Percentiles rank a stretch among this genome's conserved stretches.
These are phyloP conservation scores for Actinostola sp. DNA, from an alignment of 92 coral and sea anemone genomes.

Conservation along the genomic window DNA sequence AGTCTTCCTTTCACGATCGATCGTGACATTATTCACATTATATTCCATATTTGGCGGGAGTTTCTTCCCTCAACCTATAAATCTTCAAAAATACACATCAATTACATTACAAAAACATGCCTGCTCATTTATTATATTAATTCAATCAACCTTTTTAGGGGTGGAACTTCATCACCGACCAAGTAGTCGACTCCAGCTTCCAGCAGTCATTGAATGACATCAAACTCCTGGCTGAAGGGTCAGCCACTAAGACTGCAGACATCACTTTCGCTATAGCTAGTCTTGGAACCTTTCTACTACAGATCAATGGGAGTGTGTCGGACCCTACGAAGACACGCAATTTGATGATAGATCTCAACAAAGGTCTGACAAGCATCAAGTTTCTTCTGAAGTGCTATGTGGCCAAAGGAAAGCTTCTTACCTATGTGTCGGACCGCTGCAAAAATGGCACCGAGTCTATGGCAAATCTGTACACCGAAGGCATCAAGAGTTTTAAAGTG, in stretches of 20 bases:
- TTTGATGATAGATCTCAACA: neutral
- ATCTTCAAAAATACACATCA: too few relatives aligned
- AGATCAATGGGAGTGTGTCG: neutral
- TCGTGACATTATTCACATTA: too few relatives aligned
- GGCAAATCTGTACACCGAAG: too few relatives aligned
- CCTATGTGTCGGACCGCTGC: neutral
- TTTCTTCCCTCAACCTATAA: too few relatives aligned
- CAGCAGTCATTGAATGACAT: neutral
- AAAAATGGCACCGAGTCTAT: too few relatives aligned
- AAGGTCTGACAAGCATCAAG: neutral
- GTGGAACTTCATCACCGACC: neutral
- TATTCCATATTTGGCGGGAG: too few relatives aligned
- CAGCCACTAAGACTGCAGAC: neutral
- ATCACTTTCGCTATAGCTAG: neutral
- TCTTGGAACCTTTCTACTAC: neutral
- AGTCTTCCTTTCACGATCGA: neutral
- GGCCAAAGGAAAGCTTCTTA: neutral
- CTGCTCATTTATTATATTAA: too few relatives aligned
- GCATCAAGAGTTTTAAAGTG: neutral
- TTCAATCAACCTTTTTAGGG: neutral
- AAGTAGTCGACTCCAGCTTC: neutral
- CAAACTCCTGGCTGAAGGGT: neutral
- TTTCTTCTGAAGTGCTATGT: neutral
- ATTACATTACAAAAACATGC: too few relatives aligned
- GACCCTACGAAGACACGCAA: neutral